phyloP scores from a whole-genome alignment of 2,797 vertebrate genomes.

The Ctenopoma kingsleyae region DNA sequence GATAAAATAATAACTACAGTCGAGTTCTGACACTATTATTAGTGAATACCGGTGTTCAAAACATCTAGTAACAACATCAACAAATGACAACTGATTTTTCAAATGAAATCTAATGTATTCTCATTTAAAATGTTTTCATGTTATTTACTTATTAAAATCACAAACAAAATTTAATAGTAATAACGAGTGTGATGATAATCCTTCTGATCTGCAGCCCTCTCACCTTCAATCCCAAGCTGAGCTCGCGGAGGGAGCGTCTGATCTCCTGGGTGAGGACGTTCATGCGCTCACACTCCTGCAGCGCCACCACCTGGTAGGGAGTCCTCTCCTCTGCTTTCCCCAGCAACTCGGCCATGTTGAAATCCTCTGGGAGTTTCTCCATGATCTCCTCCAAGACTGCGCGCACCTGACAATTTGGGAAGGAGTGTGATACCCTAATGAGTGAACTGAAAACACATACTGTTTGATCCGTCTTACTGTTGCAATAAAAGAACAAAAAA shows the following conservation, averaged over 20 bases:
- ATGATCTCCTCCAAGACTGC: conserved; percentile 89
- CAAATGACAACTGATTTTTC: no score
- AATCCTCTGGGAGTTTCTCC: conserved; percentile 91
- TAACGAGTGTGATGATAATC: no score
- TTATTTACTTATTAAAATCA: no score
- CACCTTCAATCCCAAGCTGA: conserved; percentile 93
- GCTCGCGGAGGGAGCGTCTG: conserved; percentile 86
- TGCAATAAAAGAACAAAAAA: conserved; percentile 6
- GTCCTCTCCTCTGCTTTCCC: conserved; percentile 90
- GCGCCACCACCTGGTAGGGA: conserved; percentile 90
- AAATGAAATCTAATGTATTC: no score
- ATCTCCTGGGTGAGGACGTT: conserved; percentile 91
- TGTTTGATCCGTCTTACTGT: background rate
- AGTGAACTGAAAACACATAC: background rate
- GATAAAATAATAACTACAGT: no score
- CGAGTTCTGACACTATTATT: no score
- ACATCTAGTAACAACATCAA: no score
- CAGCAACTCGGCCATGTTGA: conserved; percentile 91
- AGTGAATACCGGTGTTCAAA: no score
- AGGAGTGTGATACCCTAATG: background rate
- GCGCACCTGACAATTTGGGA: conserved; percentile 84
- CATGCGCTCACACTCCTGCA: conserved; percentile 97
- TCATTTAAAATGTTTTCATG: no score
- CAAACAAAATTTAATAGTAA: no score
- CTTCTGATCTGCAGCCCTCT: conserved; percentile 5